These are phyloP conservation scores for Philypnodon macrostomus DNA, from an alignment of 2,797 vertebrate genomes.

Conservation along the genomic window DNA sequence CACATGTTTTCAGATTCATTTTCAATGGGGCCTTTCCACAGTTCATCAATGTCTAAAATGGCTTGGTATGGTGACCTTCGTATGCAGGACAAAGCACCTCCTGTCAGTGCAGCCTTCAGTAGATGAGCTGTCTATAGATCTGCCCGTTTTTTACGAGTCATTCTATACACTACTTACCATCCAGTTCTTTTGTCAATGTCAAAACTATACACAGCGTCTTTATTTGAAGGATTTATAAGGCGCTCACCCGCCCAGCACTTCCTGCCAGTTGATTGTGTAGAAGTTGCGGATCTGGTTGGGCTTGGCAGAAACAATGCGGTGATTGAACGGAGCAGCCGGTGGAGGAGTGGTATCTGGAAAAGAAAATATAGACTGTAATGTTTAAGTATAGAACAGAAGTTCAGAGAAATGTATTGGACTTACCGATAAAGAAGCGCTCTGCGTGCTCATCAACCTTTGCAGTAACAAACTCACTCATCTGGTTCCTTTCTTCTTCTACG, in stretches of 20 bases:
- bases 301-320: conserved; percentile 91
- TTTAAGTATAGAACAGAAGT: too few species aligned
- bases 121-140: neutral
- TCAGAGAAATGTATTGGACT: conserved; percentile 20
- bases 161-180: neutral
- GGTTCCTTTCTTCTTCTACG: conserved; percentile 37
- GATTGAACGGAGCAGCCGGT: conserved; percentile 87
- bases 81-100: neutral
- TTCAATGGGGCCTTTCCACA: neutral
- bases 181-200: neutral
- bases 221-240: neutral
- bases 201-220: neutral
- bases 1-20: neutral
- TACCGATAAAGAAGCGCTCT: conserved; percentile 75
- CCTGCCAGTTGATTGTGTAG: conserved; percentile 88
- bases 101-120: neutral
- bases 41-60: neutral
- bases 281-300: conserved; percentile 86
- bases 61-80: neutral
- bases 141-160: neutral
- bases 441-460: conserved; percentile 19
- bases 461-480: conserved; percentile 7
- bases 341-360: conserved; percentile 77
- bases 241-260: conserved; percentile 85
- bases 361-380: conserved; percentile 10